A percentile compares a stretch with the other conserved stretches of the same genome.
These are phyloP conservation scores for Hemiscyllium ocellatum DNA, from an alignment of 2,113 vertebrate species.

Conservation along the genomic window DNA sequence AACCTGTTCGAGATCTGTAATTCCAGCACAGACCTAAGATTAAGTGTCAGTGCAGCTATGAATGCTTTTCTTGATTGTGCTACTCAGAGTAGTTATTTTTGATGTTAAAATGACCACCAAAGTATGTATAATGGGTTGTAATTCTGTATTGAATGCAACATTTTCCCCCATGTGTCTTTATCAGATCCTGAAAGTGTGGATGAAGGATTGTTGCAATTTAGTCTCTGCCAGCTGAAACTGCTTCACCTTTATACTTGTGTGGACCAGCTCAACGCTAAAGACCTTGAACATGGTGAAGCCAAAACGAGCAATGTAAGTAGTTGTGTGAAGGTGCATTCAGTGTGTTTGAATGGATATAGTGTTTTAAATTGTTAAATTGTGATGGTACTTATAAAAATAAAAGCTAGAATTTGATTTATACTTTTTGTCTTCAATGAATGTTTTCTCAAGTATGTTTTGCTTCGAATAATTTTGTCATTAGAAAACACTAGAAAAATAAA, in stretches of 20 bases:
- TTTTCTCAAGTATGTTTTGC: neutral
- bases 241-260: constrained; percentile 82
- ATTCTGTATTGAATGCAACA: neutral
- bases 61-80: neutral
- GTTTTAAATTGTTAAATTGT: constrained; percentile 1
- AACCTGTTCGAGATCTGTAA: neutral
- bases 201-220: constrained; percentile 74
- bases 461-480: neutral
- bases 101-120: neutral
- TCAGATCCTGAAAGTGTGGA: constrained; percentile 79
- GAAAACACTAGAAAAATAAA: neutral
- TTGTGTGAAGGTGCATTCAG: neutral
- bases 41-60: neutral
- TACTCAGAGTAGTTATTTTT: neutral
- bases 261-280: constrained; percentile 60
- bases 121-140: neutral
- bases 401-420: neutral
- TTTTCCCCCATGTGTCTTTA: constrained; percentile 40
- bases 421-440: neutral
- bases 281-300: constrained; percentile 44
- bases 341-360: neutral
- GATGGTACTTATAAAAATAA: neutral
- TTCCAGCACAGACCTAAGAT: neutral
- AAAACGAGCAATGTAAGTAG: constrained; percentile 62
- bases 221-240: constrained; percentile 72